Evolutionary conservation across 2,113 vertebrate species (phyloP).

Genomic region (Dascyllus trimaculatus): DNA sequence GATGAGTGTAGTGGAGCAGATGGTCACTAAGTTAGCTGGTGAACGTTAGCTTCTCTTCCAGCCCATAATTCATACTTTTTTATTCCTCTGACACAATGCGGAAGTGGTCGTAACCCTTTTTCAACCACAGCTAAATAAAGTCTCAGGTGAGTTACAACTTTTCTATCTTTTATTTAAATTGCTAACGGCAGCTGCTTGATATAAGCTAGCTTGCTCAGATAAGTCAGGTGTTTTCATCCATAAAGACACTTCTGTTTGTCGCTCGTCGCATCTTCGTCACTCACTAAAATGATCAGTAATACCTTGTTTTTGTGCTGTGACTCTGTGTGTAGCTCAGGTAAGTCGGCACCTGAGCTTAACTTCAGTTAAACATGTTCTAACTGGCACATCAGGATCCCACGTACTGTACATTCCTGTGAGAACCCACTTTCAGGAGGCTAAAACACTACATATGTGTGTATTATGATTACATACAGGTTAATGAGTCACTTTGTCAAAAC

Average conservation of each 20-base stretch:
- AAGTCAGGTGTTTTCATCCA: background rate
- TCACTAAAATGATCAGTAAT: background rate
- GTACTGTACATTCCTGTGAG: conserved; percentile 16
- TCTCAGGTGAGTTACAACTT: conserved; percentile 49
- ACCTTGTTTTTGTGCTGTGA: background rate
- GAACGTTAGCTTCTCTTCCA: conserved; percentile 45
- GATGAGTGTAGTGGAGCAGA: conserved; percentile 49
- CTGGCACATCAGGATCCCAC: background rate
- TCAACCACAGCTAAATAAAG: background rate
- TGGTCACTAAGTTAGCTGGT: conserved; percentile 39
- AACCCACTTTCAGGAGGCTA: background rate
- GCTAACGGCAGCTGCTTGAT: conserved; percentile 15
- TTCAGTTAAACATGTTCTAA: conserved; percentile 8
- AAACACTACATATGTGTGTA: background rate
- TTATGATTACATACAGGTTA: background rate
- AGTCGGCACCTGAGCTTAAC: background rate
- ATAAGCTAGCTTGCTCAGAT: conserved; percentile 12
- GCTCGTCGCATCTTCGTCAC: background rate
- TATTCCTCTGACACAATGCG: background rate
- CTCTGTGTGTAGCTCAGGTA: conserved; percentile 24
- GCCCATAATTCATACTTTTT: background rate
- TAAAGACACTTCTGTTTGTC: background rate
- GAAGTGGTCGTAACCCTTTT: background rate
- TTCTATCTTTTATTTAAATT: background rate
- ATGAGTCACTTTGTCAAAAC: background rate